Percentiles rank a stretch among this genome's conserved stretches.
Conservation (phyloP, 92 coral and sea anemone species). For the Palythoa caribaeorum region DNA sequence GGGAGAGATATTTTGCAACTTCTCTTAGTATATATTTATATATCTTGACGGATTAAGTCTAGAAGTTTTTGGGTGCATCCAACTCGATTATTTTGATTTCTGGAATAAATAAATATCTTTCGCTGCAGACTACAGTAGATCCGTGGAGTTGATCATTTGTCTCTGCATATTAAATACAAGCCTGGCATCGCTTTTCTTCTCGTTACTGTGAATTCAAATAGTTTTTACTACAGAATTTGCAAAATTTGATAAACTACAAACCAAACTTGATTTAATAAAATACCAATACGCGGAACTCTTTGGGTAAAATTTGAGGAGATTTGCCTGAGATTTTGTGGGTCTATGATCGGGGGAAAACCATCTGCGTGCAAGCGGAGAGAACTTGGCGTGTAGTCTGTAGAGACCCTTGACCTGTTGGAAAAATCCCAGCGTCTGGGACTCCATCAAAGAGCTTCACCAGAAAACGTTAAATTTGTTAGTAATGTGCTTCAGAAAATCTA, state of each 20-base stretch:
- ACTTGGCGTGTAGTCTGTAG: constrained; percentile 18
- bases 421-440: constrained; percentile 44
- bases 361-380: constrained; percentile 39
- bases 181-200: neutral
- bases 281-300: neutral
- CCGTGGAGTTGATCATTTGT: constrained; percentile 4
- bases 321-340: constrained; percentile 9
- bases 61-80: neutral
- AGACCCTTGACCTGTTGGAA: constrained; percentile 47
- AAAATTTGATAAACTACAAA: neutral
- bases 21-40: neutral
- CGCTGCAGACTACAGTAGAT: neutral
- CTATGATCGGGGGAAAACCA: constrained; percentile 43
- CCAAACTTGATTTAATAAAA: neutral
- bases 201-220: neutral
- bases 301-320: constrained; percentile 10
- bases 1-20: constrained; percentile 37
- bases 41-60: neutral
- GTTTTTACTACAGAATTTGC: neutral
- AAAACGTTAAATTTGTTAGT: neutral
- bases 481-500: neutral
- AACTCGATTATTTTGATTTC: neutral
- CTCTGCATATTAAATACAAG: neutral
- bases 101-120: neutral
- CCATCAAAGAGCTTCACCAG: neutral